Evolutionary conservation across 2,797 vertebrate genomes (phyloP).

Genomic region (Argya squamiceps): DNA sequence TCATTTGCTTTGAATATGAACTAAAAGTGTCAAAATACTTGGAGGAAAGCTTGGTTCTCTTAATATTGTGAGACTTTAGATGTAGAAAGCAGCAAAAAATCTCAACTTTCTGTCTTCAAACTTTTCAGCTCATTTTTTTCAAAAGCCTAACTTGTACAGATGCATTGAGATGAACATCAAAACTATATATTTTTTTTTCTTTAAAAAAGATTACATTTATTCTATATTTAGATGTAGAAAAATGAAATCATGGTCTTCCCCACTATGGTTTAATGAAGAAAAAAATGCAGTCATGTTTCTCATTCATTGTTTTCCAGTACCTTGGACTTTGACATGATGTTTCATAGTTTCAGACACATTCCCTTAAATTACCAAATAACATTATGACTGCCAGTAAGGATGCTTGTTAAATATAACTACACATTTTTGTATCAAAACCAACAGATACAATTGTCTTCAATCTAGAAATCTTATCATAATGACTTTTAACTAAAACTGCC

Average conservation of each 20-base stretch:
- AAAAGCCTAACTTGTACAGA: not conserved
- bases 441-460: constrained; percentile 43
- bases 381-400: not conserved
- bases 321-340: not conserved
- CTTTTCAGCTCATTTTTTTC: not conserved
- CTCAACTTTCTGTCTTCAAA: not conserved
- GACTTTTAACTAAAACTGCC: constrained; percentile 17
- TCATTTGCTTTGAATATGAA: not conserved
- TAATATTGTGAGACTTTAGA: not conserved
- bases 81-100: not conserved
- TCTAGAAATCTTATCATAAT: constrained; percentile 36
- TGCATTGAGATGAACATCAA: not conserved
- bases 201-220: not conserved
- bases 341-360: not conserved
- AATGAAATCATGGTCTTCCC: not conserved
- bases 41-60: not conserved
- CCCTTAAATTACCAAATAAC: not conserved
- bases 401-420: not conserved
- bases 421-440: constrained; percentile 46
- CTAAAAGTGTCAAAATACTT: not conserved
- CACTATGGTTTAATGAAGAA: not conserved
- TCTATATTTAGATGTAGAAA: not conserved
- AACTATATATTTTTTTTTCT: not conserved
- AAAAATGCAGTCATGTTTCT: not conserved
- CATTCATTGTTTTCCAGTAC: not conserved